Conservation (phyloP, 1,140 invertebrate genomes). For the Habropoda laboriosa region DNA sequence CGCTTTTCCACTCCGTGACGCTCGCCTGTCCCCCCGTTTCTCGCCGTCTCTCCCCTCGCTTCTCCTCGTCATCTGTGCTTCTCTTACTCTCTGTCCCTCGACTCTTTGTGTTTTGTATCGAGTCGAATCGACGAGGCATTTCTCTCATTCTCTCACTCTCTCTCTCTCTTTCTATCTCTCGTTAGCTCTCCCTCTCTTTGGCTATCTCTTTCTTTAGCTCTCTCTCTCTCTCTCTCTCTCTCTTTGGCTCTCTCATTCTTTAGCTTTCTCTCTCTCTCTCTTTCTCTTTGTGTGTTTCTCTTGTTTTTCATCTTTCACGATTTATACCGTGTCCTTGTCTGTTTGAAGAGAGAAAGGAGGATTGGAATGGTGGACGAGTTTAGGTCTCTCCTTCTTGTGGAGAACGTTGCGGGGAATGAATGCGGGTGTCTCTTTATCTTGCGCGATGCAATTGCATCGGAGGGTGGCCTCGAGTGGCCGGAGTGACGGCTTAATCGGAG, state of each 20-base stretch:
- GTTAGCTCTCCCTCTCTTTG: neutral
- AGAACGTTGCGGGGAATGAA: neutral
- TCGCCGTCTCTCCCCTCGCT: neutral
- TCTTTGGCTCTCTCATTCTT: too few species aligned
- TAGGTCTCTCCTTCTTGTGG: neutral
- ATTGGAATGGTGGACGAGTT: too few species aligned
- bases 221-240: neutral
- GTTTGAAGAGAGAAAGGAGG: too few species aligned
- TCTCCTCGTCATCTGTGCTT: neutral
- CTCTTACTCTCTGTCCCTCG: neutral
- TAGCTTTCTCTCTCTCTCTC: neutral
- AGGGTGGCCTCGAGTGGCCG: conserved; percentile 30
- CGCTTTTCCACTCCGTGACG: conserved; percentile 62
- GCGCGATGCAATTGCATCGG: conserved; percentile 5
- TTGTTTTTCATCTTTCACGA: too few species aligned
- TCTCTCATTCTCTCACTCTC: neutral
- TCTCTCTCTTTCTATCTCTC: too few species aligned
- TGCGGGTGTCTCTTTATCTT: conserved; percentile 28
- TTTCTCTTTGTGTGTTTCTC: too few species aligned
- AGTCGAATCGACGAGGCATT: too few species aligned
- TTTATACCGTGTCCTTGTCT: too few species aligned
- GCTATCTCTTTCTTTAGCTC: too few species aligned
- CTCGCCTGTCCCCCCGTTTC: conserved; percentile 53
- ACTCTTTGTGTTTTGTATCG: neutral
- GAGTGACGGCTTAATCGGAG: conserved; percentile 23